Percentiles rank a stretch among this genome's conserved stretches.
These are phyloP conservation scores for Danio kyathit DNA, from an alignment of 2,797 vertebrate genomes.

Conservation along the genomic window DNA sequence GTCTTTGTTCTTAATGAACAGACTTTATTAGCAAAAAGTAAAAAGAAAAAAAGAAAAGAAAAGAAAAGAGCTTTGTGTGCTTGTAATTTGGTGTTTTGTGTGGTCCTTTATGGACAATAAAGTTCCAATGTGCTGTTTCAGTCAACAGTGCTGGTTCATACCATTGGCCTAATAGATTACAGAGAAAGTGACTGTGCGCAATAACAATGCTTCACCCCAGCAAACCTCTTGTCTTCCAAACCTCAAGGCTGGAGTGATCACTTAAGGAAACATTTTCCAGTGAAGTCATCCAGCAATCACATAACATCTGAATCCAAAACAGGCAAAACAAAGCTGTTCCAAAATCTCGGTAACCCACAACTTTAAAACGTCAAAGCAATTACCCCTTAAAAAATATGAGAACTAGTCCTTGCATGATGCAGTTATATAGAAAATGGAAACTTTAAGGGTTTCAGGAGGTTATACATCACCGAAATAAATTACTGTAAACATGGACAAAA, in stretches of 20 bases:
- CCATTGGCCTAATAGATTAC: constrained; percentile 44
- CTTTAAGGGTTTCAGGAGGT: constrained; percentile 48
- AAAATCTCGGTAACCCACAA: constrained; percentile 56
- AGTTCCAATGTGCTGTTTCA: constrained; percentile 17
- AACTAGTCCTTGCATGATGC: constrained; percentile 47
- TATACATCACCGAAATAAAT: constrained; percentile 57
- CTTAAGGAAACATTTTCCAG: constrained; percentile 58
- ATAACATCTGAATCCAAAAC: constrained; percentile 53
- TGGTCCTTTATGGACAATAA: constrained; percentile 5
- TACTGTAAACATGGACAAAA: constrained; percentile 55
- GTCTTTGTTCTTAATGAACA: no score
- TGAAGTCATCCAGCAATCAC: constrained; percentile 58
- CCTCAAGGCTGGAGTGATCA: constrained; percentile 49
- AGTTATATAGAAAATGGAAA: constrained; percentile 48
- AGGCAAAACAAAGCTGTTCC: constrained; percentile 44
- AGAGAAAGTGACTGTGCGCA: constrained; percentile 40
- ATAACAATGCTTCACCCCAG: constrained; percentile 48
- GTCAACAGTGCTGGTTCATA: constrained; percentile 14
- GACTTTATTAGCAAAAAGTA: neutral
- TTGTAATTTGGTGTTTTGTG: neutral
- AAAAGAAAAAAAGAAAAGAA: neutral
- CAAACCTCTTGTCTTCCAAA: constrained; percentile 47
- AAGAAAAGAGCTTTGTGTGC: neutral
- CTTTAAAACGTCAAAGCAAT: constrained; percentile 64
- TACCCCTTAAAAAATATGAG: constrained; percentile 54